phyloP scores from a whole-genome alignment of 2,113 vertebrate species.

The Gadus macrocephalus region DNA sequence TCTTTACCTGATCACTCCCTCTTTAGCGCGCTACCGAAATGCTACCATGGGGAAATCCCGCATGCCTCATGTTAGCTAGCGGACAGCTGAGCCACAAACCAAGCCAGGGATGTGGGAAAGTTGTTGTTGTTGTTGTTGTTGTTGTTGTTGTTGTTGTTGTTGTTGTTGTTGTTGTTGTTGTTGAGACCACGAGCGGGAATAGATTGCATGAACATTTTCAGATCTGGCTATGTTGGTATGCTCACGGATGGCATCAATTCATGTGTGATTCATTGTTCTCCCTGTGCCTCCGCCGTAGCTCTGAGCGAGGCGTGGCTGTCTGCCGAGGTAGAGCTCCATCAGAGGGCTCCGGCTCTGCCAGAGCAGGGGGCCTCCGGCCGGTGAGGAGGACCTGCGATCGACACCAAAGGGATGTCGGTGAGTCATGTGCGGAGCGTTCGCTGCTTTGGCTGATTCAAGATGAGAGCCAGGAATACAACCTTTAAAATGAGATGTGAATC shows the following conservation, averaged over 20 bases:
- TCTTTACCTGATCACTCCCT: conserved; percentile 1
- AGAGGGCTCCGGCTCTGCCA: conserved; percentile 6
- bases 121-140: too few relatives aligned
- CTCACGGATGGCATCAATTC: conserved; percentile 25
- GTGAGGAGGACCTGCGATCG: conserved; percentile 20
- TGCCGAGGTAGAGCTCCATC: conserved; percentile 37
- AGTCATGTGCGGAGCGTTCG: conserved; percentile 20
- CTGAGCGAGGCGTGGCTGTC: conserved; percentile 48
- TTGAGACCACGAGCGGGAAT: too few relatives aligned
- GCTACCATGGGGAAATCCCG: conserved; percentile 16
- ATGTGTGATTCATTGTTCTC: conserved; percentile 35
- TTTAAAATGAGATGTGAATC: neutral
- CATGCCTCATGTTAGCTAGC: neutral
- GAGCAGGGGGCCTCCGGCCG: conserved; percentile 15
- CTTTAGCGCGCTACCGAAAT: too few relatives aligned
- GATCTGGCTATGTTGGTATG: neutral
- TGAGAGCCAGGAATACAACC: conserved; percentile 8
- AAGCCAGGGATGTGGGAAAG: neutral
- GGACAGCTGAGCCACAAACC: conserved; percentile 5
- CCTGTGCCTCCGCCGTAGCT: conserved; percentile 34
- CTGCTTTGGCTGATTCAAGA: conserved; percentile 32
- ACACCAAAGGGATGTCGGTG: conserved; percentile 29
- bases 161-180: too few relatives aligned
- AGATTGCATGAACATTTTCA: too few relatives aligned
- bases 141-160: too few relatives aligned